Evolutionary conservation across 2,113 vertebrate genomes (phyloP).

Genomic region (Theristicus caerulescens): DNA sequence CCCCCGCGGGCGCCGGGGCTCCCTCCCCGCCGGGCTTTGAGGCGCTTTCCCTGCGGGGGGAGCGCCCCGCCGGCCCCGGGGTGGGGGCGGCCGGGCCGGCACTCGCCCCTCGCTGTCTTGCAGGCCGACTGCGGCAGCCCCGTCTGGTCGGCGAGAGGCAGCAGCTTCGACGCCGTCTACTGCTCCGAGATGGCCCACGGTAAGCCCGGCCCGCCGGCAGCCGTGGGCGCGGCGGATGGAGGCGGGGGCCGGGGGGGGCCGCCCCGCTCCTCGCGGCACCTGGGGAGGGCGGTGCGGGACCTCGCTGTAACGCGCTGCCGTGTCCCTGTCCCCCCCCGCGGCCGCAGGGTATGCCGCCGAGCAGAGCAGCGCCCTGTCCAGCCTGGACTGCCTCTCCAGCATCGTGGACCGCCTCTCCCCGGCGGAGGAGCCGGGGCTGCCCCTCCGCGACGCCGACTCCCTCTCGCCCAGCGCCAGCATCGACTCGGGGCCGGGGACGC

Average conservation of each 20-base stretch:
- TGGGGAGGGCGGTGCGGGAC: background rate
- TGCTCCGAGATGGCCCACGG: constrained; percentile 81
- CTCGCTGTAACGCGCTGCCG: background rate
- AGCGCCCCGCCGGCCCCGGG: background rate
- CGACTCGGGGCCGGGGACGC: constrained; percentile 85
- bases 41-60: constrained; percentile 61
- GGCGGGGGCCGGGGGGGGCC: background rate
- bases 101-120: constrained; percentile 56
- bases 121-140: constrained; percentile 90
- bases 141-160: constrained; percentile 83
- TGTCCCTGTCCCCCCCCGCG: background rate
- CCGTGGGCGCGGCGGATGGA: background rate
- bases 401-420: constrained; percentile 94
- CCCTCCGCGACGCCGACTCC: constrained; percentile 68
- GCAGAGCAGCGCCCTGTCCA: constrained; percentile 81
- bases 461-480: constrained; percentile 79
- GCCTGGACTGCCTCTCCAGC: constrained; percentile 93
- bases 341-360: constrained; percentile 71
- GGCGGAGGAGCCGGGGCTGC: constrained; percentile 70
- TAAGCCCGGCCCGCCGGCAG: constrained; percentile 66
- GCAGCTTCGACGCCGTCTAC: constrained; percentile 81
- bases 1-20: constrained; percentile 64
- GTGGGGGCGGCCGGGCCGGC: constrained; percentile 24
- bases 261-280: accelerated
- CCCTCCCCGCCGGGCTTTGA: constrained; percentile 76